Evolutionary conservation across 2,797 vertebrate genomes (phyloP), one percentile per base, ranked within the genome.

Genomic region (Muscicapa comitata): DNA sequence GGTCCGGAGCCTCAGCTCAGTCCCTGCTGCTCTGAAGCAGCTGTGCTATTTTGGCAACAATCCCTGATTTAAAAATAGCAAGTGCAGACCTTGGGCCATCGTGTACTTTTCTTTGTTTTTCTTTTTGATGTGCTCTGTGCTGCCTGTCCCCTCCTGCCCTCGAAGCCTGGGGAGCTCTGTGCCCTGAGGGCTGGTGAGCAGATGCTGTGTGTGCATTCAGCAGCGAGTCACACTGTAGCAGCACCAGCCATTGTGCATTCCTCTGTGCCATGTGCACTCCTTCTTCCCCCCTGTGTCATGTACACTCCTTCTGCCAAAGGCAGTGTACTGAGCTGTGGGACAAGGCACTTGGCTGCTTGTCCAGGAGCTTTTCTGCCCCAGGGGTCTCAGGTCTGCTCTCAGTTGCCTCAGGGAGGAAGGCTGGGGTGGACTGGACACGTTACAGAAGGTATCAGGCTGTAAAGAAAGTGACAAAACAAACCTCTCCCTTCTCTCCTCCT

Each of bases 51-150:
- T 81, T 96, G 96, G 94, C 95, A 68, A 14, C 25, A 18, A 25
- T 90, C 79, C 82, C 9, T 1, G 16, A 38, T 76, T 80, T 96
- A 95, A 97, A 96, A 97, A 97, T 96, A 97, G 95, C 45, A 4
- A 83, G 28, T 45, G 68, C 12, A 50, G 88, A 63, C 63, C 83
- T 94, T 4, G 0, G 88, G 67, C 86, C 81, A 53, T 67, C 3
- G 1, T 9, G 24, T 80, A 24, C 81, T 83, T 86, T 81, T 53
- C 80, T 89, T 92, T 87, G 73, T 78, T 91, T 91, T 86, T 11
- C 71, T 66, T 72, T 86, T 82, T 76, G 82, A 67, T 62, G 51
- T 80, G 62, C 74, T 61, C 5, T 59, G 86, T 0, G 0, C 29
- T 71, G 67, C 76, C 66, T 19, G 5, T 83, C 65, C 79, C 68